These are phyloP conservation scores for Mesocentrotus franciscanus DNA, from an alignment of 53 echinoderm and acorn worm species.

Conservation along the genomic window DNA sequence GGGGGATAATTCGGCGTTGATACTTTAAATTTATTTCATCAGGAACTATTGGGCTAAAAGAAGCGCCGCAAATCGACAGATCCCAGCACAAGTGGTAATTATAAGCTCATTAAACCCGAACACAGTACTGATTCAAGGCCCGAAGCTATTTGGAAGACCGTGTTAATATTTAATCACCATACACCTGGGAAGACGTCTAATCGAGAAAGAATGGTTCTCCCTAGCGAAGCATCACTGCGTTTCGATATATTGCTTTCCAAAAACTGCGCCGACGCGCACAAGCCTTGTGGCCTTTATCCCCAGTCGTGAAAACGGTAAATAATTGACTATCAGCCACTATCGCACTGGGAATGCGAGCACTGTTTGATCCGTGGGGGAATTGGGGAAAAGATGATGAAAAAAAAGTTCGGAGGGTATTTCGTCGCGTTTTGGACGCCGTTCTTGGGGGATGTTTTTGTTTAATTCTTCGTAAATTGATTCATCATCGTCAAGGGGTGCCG, in stretches of 20 bases:
- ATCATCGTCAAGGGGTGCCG: slow-evolving; percentile 39
- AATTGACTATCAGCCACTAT: slow-evolving; percentile 47
- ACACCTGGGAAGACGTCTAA: slow-evolving; percentile 68
- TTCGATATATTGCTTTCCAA: neutral
- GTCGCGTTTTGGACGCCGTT: slow-evolving; percentile 54
- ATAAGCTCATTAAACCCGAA: slow-evolving; percentile 63
- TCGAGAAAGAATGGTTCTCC: slow-evolving; percentile 38
- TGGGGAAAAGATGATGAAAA: neutral
- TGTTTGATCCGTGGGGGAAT: slow-evolving; percentile 20
- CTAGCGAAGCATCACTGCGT: slow-evolving; percentile 27
- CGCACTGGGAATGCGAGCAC: slow-evolving; percentile 4
- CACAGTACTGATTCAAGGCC: slow-evolving; percentile 47
- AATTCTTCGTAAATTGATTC: slow-evolving; percentile 72
- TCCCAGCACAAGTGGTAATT: slow-evolving; percentile 43
- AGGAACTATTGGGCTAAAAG: slow-evolving; percentile 11
- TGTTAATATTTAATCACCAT: slow-evolving; percentile 39
- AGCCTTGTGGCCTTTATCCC: slow-evolving; percentile 58
- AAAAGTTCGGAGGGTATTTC: slow-evolving; percentile 37
- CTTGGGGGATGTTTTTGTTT: slow-evolving; percentile 71
- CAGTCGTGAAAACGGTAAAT: slow-evolving; percentile 62
- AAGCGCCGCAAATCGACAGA: slow-evolving; percentile 33
- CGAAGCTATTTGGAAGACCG: slow-evolving; percentile 24
- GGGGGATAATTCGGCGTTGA: neutral
- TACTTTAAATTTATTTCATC: slow-evolving; percentile 35
- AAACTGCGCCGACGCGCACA: slow-evolving; percentile 6